Evolutionary conservation across 2,888 invertebrate genomes (phyloP).

Genomic region (Coecobrya sp.): DNA sequence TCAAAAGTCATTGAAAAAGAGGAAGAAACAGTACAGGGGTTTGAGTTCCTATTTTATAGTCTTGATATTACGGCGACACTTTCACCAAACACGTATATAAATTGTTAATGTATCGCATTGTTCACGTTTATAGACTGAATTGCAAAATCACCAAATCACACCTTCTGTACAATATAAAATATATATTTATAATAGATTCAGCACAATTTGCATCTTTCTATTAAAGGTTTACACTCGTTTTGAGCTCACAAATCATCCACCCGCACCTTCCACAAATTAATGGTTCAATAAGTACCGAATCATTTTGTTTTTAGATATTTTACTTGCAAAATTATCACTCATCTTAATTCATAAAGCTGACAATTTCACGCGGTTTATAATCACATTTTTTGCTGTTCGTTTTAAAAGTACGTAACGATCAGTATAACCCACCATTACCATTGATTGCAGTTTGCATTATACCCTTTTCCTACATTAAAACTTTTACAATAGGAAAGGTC

Average conservation of each 20-base stretch:
- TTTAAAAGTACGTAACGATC: neutral
- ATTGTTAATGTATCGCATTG: no score
- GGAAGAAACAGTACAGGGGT: no score
- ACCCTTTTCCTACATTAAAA: neutral
- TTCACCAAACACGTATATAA: no score
- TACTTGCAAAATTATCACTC: neutral
- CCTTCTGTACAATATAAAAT: no score
- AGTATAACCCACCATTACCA: no score
- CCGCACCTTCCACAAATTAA: neutral
- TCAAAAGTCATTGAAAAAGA: no score
- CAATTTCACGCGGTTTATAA: neutral
- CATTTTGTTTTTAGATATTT: no score
- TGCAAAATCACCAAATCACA: no score
- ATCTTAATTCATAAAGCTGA: neutral
- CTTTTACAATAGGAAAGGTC: neutral
- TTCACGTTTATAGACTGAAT: no score
- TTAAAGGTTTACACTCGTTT: neutral
- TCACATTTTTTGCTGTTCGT: constrained; percentile 3
- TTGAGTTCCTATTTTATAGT: no score
- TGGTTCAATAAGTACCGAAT: constrained; percentile 70
- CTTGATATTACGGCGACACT: no score
- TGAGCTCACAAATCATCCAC: neutral
- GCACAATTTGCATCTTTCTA: neutral
- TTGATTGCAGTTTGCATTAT: neutral
- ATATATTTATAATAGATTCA: no score